These are phyloP conservation scores for Drosophila parabipectinata DNA, from an alignment of 1,140 invertebrate species.

Conservation along the genomic window DNA sequence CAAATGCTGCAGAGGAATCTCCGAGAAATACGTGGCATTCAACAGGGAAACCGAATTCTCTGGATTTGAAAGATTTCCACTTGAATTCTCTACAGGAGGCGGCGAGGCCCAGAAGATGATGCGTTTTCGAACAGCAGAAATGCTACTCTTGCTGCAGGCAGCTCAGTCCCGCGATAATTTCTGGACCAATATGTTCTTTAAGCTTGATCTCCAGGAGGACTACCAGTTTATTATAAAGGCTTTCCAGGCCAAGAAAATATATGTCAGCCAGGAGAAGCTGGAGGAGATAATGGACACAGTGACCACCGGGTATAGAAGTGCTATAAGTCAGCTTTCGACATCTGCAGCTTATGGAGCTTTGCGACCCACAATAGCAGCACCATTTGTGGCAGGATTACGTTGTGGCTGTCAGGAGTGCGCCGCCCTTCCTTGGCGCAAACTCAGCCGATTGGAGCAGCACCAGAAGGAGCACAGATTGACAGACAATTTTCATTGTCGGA, in stretches of 20 bases:
- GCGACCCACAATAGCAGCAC: conserved; percentile 4
- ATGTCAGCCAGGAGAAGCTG: conserved; percentile 1
- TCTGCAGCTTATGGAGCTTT: conserved; percentile 14
- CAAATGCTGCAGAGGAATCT: conserved; percentile 38
- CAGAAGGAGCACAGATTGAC: conserved; percentile 21
- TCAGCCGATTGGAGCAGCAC: conserved; percentile 32
- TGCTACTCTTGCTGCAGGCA: conserved; percentile 30
- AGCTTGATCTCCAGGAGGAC: conserved; percentile 27
- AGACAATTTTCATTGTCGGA: conserved; percentile 44
- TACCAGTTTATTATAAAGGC: conserved; percentile 1
- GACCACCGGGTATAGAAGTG: conserved; percentile 41
- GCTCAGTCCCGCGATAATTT: conserved; percentile 38
- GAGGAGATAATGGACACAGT: conserved; percentile 38
- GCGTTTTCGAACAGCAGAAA: conserved; percentile 35
- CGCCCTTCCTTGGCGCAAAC: conserved; percentile 25
- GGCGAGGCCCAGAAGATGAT: conserved; percentile 48
- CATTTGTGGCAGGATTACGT: conserved; percentile 14
- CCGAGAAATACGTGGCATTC: conserved; percentile 49
- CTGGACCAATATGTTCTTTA: conserved; percentile 46
- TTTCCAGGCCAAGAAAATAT: background rate
- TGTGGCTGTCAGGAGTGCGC: conserved; percentile 27
- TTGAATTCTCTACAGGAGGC: background rate
- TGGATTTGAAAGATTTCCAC: background rate
- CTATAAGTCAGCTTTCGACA: background rate
- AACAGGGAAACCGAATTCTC: conserved; percentile 7